These are phyloP conservation scores for Apogon hyalosoma DNA, from an alignment of 2,797 vertebrate genomes.

Conservation along the genomic window DNA sequence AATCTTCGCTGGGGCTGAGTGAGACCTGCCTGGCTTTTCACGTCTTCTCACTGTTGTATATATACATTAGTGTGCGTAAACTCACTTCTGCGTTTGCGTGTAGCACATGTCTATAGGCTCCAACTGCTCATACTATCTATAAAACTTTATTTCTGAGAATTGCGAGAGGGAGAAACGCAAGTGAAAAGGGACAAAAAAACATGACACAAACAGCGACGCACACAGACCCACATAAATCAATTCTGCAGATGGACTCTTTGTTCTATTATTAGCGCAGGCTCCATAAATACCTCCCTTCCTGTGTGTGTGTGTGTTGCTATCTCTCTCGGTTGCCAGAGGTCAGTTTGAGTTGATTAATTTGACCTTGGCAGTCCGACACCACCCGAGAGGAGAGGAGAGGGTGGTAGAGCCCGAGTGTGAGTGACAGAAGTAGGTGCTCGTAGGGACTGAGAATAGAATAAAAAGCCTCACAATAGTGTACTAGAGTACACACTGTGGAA, in stretches of 20 bases:
- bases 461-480: too few relatives aligned
- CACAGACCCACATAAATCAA: slow-evolving; percentile 62
- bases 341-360: slow-evolving; percentile 61
- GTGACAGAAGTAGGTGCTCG: too few relatives aligned
- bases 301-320: slow-evolving; percentile 19
- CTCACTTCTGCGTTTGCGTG: neutral
- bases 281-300: slow-evolving; percentile 74
- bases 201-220: slow-evolving; percentile 19
- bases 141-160: neutral
- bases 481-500: too few relatives aligned
- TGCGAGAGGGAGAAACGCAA: neutral
- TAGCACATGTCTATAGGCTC: neutral
- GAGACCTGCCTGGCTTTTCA: neutral
- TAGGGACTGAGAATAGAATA: too few relatives aligned
- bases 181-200: slow-evolving; percentile 17
- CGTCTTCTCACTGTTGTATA: neutral
- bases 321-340: slow-evolving; percentile 59
- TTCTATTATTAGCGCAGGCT: slow-evolving; percentile 76
- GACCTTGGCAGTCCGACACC: slow-evolving; percentile 70
- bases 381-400: slow-evolving; percentile 27
- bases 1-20: neutral
- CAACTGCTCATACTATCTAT: neutral
- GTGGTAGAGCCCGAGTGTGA: slow-evolving; percentile 18
- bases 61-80: neutral
- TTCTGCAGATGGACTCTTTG: slow-evolving; percentile 60